phyloP scores from a whole-genome alignment of 92 coral and sea anemone species.

The Phenganax subtilis region DNA sequence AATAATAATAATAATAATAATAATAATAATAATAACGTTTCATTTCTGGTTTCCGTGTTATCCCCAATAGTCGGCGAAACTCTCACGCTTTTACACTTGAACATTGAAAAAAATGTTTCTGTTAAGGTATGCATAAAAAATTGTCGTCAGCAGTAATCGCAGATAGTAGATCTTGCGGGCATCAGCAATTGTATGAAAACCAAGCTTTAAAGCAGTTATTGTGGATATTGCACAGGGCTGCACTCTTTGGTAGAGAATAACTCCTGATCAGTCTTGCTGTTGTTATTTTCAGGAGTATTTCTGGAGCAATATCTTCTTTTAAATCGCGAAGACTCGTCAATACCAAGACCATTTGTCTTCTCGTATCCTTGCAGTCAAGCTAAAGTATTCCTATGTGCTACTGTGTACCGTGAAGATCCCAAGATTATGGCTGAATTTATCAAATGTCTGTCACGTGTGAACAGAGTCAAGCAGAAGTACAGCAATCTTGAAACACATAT shows the following conservation, averaged over 20 bases:
- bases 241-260: neutral
- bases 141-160: too few species aligned
- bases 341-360: slow-evolving; percentile 46
- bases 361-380: slow-evolving; percentile 56
- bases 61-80: too few species aligned
- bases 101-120: too few species aligned
- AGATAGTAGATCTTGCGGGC: too few species aligned
- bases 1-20: too few species aligned
- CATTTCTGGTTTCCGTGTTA: too few species aligned
- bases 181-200: too few species aligned
- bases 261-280: neutral
- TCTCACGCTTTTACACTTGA: too few species aligned
- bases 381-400: slow-evolving; percentile 62
- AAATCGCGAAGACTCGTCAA: slow-evolving; percentile 53
- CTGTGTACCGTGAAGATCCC: slow-evolving; percentile 70
- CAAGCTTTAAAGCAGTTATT: too few species aligned
- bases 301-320: slow-evolving; percentile 53
- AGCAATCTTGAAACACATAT: slow-evolving; percentile 65
- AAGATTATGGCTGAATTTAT: slow-evolving; percentile 63
- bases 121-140: too few species aligned
- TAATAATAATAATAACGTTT: too few species aligned
- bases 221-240: neutral
- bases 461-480: slow-evolving; percentile 38
- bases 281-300: slow-evolving; percentile 40
- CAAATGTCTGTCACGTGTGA: slow-evolving; percentile 52